These are phyloP conservation scores for Mizuhopecten yessoensis DNA, from an alignment of 1,140 invertebrate genomes.

Conservation along the genomic window DNA sequence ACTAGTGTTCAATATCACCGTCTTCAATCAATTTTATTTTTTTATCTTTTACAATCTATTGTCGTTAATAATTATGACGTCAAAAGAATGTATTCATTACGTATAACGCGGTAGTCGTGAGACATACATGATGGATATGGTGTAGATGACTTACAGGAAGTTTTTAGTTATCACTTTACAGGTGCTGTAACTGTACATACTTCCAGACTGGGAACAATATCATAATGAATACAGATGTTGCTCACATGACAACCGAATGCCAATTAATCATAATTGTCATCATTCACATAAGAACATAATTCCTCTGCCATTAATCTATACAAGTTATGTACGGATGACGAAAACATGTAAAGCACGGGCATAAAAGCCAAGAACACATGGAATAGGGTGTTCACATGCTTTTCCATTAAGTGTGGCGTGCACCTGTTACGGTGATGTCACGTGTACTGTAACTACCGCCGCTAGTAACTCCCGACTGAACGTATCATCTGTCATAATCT, in stretches of 20 bases:
- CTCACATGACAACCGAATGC: not conserved
- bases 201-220: not conserved
- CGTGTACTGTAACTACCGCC: not conserved
- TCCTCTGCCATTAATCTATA: not conserved
- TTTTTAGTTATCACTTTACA: not conserved
- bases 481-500: not conserved
- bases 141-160: not conserved
- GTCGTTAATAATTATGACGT: too few relatives aligned
- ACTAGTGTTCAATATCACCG: too few relatives aligned
- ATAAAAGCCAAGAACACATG: not conserved
- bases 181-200: too few relatives aligned
- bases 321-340: not conserved
- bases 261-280: constrained; percentile 19
- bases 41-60: too few relatives aligned
- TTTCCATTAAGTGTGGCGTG: not conserved
- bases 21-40: too few relatives aligned
- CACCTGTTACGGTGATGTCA: constrained; percentile 13
- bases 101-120: not conserved
- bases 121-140: not conserved
- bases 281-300: constrained; percentile 2
- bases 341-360: constrained; percentile 5
- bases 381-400: not conserved
- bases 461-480: not conserved
- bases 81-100: too few relatives aligned
- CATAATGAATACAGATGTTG: not conserved